Conservation (phyloP, 2,113 vertebrate genomes). For the Elaphurus davidianus region DNA sequence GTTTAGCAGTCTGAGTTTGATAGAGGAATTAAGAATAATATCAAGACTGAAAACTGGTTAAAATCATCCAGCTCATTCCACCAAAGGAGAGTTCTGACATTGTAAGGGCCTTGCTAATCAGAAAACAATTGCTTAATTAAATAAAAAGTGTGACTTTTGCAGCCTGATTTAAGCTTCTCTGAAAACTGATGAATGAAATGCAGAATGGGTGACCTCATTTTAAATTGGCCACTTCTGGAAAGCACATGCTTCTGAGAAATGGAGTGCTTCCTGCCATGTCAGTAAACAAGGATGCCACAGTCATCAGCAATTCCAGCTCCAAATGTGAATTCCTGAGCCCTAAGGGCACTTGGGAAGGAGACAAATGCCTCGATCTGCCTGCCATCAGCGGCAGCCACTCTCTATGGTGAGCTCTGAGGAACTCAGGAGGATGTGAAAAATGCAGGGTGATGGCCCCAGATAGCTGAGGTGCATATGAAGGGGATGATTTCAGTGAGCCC, state of each 20-base stretch:
- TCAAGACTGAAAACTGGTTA: not conserved
- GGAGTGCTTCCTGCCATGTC: not conserved
- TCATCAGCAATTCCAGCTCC: not conserved
- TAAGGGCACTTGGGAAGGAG: not conserved
- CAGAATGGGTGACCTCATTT: accelerated
- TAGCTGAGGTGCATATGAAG: not conserved
- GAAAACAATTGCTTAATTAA: not conserved
- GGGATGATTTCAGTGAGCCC: not conserved
- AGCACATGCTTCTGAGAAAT: not conserved
- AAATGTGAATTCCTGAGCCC: not conserved
- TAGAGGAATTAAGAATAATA: not conserved
- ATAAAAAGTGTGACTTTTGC: not conserved
- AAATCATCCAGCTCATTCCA: not conserved
- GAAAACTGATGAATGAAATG: not conserved
- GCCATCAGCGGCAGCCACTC: not conserved
- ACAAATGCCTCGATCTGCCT: not conserved
- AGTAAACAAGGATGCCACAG: not conserved
- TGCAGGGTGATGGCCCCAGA: not conserved
- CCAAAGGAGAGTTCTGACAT: not conserved
- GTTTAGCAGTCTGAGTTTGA: not conserved
- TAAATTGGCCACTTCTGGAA: accelerated
- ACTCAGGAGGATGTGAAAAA: not conserved
- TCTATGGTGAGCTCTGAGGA: not conserved
- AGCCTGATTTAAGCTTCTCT: not conserved
- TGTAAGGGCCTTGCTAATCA: not conserved